Percentiles rank a stretch among this genome's conserved stretches.
Conservation (phyloP, 1,140 invertebrate species). For the Parasteatoda tepidariorum region DNA sequence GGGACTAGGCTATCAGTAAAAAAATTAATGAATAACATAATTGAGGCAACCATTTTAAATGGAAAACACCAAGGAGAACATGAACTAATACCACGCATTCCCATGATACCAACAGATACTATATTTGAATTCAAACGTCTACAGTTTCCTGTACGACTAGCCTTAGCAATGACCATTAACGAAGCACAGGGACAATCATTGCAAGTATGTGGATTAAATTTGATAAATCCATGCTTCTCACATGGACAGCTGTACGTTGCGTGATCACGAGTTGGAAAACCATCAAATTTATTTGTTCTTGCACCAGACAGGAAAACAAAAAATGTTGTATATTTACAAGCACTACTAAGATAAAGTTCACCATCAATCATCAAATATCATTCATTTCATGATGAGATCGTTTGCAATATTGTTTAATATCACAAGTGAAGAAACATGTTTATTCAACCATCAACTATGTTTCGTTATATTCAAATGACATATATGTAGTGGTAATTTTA, state of each 20-base stretch:
- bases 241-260: not conserved
- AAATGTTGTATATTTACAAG: not conserved
- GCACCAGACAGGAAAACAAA: conserved; percentile 3
- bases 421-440: no score
- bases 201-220: not conserved
- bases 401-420: no score
- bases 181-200: conserved; percentile 72
- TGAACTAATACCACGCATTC: conserved; percentile 31
- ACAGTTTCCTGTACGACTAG: conserved; percentile 71
- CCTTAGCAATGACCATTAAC: conserved; percentile 73
- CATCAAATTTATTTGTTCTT: conserved; percentile 5
- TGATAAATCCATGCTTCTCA: not conserved
- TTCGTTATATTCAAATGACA: no score
- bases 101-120: conserved; percentile 3
- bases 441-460: no score
- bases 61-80: no score
- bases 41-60: conserved; percentile 19
- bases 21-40: conserved; percentile 55
- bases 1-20: conserved; percentile 66
- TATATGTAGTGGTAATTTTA: no score
- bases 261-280: conserved; percentile 2
- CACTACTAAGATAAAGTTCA: conserved; percentile 1
- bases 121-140: conserved; percentile 68
- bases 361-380: not conserved
- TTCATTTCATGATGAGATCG: no score